phyloP scores from a whole-genome alignment of 2,888 invertebrate species.

The Galerucella calmariensis region DNA sequence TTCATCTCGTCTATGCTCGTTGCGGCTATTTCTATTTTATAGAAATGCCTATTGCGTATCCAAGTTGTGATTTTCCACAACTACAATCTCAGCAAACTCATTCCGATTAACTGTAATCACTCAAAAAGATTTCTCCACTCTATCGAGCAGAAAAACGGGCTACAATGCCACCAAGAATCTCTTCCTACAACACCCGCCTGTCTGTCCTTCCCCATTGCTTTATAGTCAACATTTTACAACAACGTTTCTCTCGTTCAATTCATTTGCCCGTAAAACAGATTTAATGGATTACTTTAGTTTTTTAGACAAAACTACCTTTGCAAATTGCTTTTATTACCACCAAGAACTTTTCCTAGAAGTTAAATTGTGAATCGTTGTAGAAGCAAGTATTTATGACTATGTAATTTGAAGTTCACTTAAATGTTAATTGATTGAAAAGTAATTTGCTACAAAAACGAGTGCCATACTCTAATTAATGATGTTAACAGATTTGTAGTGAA shows the following conservation, averaged over 20 bases:
- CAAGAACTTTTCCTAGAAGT: not conserved
- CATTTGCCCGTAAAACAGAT: not conserved
- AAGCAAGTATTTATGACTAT: no score
- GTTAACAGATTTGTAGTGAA: no score
- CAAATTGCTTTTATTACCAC: not conserved
- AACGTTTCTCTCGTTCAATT: not conserved
- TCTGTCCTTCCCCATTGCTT: constrained; percentile 6
- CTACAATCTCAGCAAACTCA: constrained; percentile 15
- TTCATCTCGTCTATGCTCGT: no score
- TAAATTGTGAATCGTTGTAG: no score
- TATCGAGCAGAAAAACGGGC: constrained; percentile 26
- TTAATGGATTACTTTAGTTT: constrained; percentile 14
- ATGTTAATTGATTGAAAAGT: no score
- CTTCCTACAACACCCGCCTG: not conserved
- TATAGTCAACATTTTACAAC: not conserved
- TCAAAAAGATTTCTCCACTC: constrained; percentile 25
- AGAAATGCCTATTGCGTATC: not conserved
- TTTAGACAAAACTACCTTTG: constrained; percentile 2
- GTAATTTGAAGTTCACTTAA: no score
- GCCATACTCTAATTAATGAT: no score
- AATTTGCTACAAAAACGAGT: no score
- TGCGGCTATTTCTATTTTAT: not conserved
- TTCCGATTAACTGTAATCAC: constrained; percentile 26
- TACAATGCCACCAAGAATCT: constrained; percentile 28
- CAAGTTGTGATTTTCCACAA: not conserved